Evolutionary conservation across 2,888 invertebrate genomes (phyloP), one percentile per base, ranked within the genome.

Genomic region (Hemistola chrysoprasaria): DNA sequence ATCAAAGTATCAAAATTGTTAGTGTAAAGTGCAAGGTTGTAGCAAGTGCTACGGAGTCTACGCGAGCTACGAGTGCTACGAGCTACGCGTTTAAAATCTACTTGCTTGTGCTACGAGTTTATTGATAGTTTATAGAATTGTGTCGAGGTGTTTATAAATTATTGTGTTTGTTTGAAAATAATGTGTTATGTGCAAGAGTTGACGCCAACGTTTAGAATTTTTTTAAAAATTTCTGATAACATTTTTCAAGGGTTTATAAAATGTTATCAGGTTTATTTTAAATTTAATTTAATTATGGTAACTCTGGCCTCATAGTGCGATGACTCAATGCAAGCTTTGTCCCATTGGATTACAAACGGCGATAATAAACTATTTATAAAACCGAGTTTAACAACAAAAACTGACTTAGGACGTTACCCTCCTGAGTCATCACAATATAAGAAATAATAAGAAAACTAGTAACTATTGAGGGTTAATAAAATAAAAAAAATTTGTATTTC

Each of bases 301-400:
- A 66, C 72, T 75, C 75, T 65, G 71, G 75, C 74, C 76, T 78
- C 77, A 87, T 87, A 87, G 85, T 88, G 87, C 87, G 87, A 87
- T 87, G 87, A 88, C 87, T 86, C 87, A 87, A 87, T 88, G 87
- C 87, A 87, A 87, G 79, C 86, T 87, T 85, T 79, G 81, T 85
- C 86, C 78, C 78, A 72, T 78, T 64, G 71, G 78, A 78, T 68
- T 72, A 44, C 58, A 58, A 64, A 58, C 44, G 47, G 41, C 22
- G n/a, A n/a, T n/a, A n/a, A n/a, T 43, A 50, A 5, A 23, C 39
- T 40, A 50, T 47, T 43, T 62, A 53, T 59, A 60, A 55, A 59
- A 66, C 58, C 49, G 40, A 57, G 57, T 8, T 6, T 22, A 11
- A 56, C 40, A 61, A 58, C 47, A 51, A 51, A 62, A 65, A 56